A percentile compares a stretch with the other conserved stretches of the same genome.
Conservation (phyloP, 2,888 invertebrate species). For the Tillus elongatus region DNA sequence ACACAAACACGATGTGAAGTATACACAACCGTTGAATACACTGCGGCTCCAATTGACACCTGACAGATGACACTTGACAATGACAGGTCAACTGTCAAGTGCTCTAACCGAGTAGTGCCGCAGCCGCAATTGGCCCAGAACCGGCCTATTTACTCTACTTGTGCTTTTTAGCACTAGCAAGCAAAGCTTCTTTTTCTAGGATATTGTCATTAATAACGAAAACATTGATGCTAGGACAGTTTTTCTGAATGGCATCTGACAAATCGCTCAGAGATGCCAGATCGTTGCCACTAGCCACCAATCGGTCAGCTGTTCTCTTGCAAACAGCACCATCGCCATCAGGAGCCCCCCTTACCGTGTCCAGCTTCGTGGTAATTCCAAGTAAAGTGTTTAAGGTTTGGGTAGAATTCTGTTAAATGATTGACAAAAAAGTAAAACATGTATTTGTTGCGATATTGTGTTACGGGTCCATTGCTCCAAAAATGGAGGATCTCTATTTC, state of each 20-base stretch:
- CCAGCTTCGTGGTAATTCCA: constrained; percentile 32
- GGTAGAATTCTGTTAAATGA: constrained; percentile 6
- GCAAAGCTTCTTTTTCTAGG: constrained; percentile 7
- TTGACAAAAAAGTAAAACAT: constrained; percentile 18
- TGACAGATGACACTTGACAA: too few relatives aligned
- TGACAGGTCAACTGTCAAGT: too few relatives aligned
- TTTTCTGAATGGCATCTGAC: constrained; percentile 7
- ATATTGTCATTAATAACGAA: constrained; percentile 8
- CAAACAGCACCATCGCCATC: constrained; percentile 27
- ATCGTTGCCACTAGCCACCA: constrained; percentile 12
- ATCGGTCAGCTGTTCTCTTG: constrained; percentile 26
- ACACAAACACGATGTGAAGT: too few relatives aligned
- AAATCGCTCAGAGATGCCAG: constrained; percentile 7
- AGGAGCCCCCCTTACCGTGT: constrained; percentile 23
- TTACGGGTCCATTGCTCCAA: constrained; percentile 26
- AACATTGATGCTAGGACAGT: constrained; percentile 8
- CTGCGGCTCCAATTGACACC: too few relatives aligned
- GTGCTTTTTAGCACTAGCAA: too few relatives aligned
- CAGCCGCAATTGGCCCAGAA: too few relatives aligned
- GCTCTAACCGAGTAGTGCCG: too few relatives aligned
- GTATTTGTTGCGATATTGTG: constrained; percentile 18
- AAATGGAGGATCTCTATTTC: too few relatives aligned
- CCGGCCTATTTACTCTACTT: too few relatives aligned
- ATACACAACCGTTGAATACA: too few relatives aligned
- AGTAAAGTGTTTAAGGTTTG: constrained; percentile 8